Evolutionary conservation across 2,113 vertebrate genomes (phyloP).

Genomic region (Saccopteryx bilineata): DNA sequence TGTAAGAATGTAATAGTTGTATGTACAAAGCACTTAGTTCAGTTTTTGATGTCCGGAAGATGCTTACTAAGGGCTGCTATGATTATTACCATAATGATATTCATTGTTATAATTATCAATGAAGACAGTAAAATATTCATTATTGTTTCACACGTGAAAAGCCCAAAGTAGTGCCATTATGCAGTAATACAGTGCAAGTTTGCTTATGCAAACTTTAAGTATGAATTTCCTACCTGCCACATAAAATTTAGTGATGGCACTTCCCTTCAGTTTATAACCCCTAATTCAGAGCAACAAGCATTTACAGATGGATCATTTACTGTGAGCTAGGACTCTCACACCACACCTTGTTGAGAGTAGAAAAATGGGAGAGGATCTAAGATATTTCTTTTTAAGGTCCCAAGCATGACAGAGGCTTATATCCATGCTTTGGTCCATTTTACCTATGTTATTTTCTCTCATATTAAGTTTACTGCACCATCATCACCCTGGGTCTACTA

Average conservation of each 20-base stretch:
- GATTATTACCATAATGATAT: not conserved
- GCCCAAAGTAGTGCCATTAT: not conserved
- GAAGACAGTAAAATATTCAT: not conserved
- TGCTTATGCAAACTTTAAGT: not conserved
- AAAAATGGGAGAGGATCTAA: not conserved
- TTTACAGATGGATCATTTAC: not conserved
- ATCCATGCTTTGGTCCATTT: not conserved
- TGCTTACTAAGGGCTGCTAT: not conserved
- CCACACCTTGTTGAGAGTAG: not conserved
- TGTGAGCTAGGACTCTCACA: not conserved
- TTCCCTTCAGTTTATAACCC: not conserved
- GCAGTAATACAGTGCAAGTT: not conserved
- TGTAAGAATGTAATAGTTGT: not conserved
- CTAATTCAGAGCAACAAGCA: not conserved
- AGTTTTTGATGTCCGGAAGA: not conserved
- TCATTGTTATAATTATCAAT: not conserved
- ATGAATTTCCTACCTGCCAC: not conserved
- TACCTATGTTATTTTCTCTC: not conserved
- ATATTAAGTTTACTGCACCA: slow-evolving; percentile 72
- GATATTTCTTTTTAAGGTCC: not conserved
- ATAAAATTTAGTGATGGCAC: not conserved
- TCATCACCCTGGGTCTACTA: slow-evolving; percentile 51
- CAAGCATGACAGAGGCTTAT: not conserved
- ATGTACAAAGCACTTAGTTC: not conserved
- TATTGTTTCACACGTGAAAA: not conserved